Base-by-base conservation (phyloP, 2,113 vertebrate genomes). In the Axis porcinus region DNA sequence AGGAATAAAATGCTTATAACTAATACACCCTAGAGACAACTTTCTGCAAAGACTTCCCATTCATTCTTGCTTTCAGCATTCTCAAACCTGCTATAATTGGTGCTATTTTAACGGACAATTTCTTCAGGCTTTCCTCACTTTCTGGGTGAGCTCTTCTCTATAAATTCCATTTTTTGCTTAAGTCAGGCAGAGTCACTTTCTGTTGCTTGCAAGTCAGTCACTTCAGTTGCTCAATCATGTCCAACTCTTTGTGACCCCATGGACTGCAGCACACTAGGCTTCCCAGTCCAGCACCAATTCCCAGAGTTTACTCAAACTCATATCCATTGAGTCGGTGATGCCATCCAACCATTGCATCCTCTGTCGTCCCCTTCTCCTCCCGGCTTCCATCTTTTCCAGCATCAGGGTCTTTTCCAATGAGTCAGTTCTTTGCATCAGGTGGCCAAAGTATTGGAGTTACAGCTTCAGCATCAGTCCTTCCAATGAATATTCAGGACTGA, bases 31-130 rank as follows among this genome's bases (percentile, higher is more conserved):
- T 57, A 91, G 91, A 97, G 54, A 30, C n/a, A 95, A 58, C 30
- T 91, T 92, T 27, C 28, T 92, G 55, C 60, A 91, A 96, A 87
- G 21, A 62, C 19, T 95, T 94, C 47, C 25, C 19, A 60, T 95
- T 95, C n/a, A 25, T 57, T 74, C 6, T 7, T 64, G 30, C 54
- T 85, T 55, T 40, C 62, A 58, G 14, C 47, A 74, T 97, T 89
- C 33, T 92, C 43, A 83, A 89, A 94, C 33, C 23, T 70, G 19
- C 17, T 47, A 78, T 2, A 78, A 12, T 55, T 57, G 23, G 6
- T 91, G 14, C 17, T 86, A 45, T 91, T 97, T 96, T 67, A 84
- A 81, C 58, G 15, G 57, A 17, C 19, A 81, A 64, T 2, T 90
- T 76, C 40, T 84, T 87, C 16, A 89, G 43, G 1, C n/a, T 93